Conservation (phyloP, 2,797 vertebrate genomes). For the Amazonetta brasiliensis region DNA sequence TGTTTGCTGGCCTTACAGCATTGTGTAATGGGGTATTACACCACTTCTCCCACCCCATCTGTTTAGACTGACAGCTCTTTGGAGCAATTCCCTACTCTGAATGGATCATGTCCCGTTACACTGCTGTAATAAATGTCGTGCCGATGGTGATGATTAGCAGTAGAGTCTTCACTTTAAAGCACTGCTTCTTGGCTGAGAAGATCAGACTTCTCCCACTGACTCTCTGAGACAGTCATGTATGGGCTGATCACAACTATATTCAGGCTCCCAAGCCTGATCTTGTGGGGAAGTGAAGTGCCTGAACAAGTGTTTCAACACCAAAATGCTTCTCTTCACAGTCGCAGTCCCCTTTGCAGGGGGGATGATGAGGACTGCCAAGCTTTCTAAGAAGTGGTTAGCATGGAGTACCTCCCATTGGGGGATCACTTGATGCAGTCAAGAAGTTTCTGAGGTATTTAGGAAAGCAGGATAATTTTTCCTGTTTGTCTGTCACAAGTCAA, state of each 20-base stretch:
- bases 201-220: neutral
- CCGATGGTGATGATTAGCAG: neutral
- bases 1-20: neutral
- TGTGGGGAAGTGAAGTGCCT: neutral
- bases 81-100: neutral
- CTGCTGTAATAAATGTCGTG: neutral
- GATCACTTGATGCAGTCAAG: neutral
- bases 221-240: neutral
- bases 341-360: neutral
- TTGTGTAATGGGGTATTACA: neutral
- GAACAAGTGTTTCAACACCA: neutral
- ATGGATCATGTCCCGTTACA: neutral
- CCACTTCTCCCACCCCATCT: neutral
- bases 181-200: neutral
- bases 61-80: conserved; percentile 1
- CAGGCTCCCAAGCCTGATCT: neutral
- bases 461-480: neutral
- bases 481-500: neutral
- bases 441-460: neutral
- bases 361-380: neutral
- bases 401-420: neutral
- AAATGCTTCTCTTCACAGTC: neutral
- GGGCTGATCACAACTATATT: neutral
- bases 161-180: conserved; percentile 4
- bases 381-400: neutral